Percentiles rank a stretch among this genome's conserved stretches.
These are phyloP conservation scores for Eremobia ochroleuca DNA, from an alignment of 2,888 invertebrate genomes.

Conservation along the genomic window DNA sequence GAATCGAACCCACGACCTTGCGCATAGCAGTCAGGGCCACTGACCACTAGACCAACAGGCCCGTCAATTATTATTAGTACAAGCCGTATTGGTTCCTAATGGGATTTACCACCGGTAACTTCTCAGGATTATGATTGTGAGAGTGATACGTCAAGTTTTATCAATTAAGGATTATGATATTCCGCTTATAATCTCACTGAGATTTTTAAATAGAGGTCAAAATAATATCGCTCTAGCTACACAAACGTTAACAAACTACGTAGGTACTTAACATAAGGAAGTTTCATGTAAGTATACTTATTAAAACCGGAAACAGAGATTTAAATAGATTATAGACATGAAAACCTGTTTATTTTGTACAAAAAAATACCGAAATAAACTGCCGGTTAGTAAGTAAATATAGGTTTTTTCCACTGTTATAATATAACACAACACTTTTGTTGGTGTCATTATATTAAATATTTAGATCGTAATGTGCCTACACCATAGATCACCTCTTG, in stretches of 20 bases:
- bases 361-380: background rate
- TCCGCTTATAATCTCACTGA: background rate
- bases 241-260: background rate
- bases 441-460: background rate
- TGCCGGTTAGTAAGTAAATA: background rate
- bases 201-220: too few relatives aligned
- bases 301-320: background rate
- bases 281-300: background rate
- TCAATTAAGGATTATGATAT: background rate
- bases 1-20: too few relatives aligned
- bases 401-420: background rate
- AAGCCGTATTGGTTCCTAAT: background rate
- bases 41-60: too few relatives aligned
- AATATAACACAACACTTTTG: rapidly evolving
- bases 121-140: background rate
- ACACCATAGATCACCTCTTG: background rate
- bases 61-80: background rate
- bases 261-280: background rate
- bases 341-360: background rate
- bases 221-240: background rate
- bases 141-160: background rate
- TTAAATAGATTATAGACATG: background rate
- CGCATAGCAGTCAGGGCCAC: too few relatives aligned
- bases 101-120: background rate
- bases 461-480: background rate